phyloP scores from a whole-genome alignment of 2,797 vertebrate species.

The Alauda arvensis region DNA sequence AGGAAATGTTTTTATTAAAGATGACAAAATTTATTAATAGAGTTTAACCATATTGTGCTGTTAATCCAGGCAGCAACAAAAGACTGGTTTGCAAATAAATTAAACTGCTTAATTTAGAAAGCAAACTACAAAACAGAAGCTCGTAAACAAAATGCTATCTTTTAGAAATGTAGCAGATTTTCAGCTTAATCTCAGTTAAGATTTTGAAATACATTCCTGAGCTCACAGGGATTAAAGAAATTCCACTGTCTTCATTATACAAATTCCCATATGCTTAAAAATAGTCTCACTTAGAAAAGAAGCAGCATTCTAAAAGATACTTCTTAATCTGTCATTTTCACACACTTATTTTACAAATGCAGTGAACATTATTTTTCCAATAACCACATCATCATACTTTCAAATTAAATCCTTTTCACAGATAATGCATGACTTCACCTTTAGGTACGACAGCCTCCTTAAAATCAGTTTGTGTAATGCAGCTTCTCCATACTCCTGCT shows the following conservation, averaged over 20 bases:
- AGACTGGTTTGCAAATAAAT: constrained; percentile 52
- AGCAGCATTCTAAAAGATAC: constrained; percentile 7
- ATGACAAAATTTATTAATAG: constrained; percentile 46
- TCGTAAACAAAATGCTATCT: constrained; percentile 33
- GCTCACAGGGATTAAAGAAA: constrained; percentile 39
- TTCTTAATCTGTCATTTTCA: constrained; percentile 36
- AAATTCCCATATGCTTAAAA: constrained; percentile 35
- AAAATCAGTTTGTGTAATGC: not conserved
- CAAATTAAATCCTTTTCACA: not conserved
- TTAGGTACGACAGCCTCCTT: not conserved
- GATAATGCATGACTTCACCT: not conserved
- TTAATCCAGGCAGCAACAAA: constrained; percentile 29
- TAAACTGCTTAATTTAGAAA: constrained; percentile 35
- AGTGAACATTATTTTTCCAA: not conserved
- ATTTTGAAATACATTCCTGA: constrained; percentile 56
- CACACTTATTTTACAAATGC: constrained; percentile 3
- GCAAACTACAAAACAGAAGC: constrained; percentile 45
- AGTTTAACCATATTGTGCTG: not conserved
- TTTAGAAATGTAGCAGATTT: constrained; percentile 43
- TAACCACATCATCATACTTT: not conserved
- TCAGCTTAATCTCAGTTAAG: constrained; percentile 26
- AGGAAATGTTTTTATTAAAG: constrained; percentile 67
- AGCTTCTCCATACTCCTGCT: not conserved
- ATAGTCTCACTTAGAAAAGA: constrained; percentile 30
- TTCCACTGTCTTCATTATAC: constrained; percentile 19